Evolutionary conservation across 2,113 vertebrate genomes (phyloP).

Genomic region (Corythornis vintsioides): DNA sequence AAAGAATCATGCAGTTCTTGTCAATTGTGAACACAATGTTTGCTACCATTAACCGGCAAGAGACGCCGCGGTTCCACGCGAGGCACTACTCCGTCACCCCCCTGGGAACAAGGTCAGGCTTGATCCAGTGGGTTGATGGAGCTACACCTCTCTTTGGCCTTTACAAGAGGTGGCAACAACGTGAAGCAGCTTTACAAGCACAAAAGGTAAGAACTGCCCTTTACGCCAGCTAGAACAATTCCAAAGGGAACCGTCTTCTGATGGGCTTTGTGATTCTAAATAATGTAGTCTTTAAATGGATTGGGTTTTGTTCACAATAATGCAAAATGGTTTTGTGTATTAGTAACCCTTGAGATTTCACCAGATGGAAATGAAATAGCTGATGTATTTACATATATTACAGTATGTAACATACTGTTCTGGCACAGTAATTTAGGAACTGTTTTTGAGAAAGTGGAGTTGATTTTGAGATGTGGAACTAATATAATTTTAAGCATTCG

Average conservation of each 20-base stretch:
- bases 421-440: background rate
- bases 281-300: fast-evolving
- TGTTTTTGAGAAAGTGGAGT: background rate
- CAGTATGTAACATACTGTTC: background rate
- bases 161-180: conserved; percentile 98
- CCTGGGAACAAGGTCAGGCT: conserved; percentile 92
- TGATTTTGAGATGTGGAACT: background rate
- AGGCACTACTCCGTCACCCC: conserved; percentile 98
- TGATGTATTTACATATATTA: background rate
- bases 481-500: background rate
- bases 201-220: conserved; percentile 83
- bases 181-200: conserved; percentile 90
- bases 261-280: background rate
- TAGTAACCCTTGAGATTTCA: background rate
- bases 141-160: conserved; percentile 96
- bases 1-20: conserved; percentile 99
- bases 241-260: background rate
- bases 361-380: background rate
- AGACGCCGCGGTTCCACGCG: conserved; percentile 91
- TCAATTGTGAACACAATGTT: conserved; percentile 99
- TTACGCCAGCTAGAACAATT: background rate
- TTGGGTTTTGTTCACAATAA: background rate
- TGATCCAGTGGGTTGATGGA: conserved; percentile 99
- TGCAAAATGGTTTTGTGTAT: background rate
- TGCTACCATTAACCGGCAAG: conserved; percentile 95